phyloP scores from a whole-genome alignment of 2,797 vertebrate species.

The Channallabes apus region DNA sequence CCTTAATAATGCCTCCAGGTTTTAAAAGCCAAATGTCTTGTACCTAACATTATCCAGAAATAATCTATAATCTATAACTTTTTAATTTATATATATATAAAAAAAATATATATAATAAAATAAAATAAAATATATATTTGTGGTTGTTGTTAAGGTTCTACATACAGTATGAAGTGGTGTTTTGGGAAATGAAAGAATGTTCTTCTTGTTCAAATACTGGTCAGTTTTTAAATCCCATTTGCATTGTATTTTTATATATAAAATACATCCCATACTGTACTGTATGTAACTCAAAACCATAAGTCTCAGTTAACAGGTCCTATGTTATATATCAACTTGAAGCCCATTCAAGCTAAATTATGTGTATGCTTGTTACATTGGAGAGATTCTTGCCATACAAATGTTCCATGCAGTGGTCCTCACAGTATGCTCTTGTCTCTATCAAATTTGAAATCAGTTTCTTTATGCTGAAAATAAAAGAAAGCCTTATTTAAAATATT shows the following conservation, averaged over 20 bases:
- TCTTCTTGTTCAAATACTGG: background rate
- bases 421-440: slow-evolving; percentile 37
- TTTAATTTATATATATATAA: background rate
- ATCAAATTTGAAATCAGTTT: slow-evolving; percentile 43
- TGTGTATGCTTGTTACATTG: slow-evolving; percentile 14
- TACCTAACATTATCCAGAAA: background rate
- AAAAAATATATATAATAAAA: too few relatives aligned
- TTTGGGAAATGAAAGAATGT: background rate
- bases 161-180: background rate
- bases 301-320: slow-evolving; percentile 5
- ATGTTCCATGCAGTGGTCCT: background rate
- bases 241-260: background rate
- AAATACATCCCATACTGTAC: background rate
- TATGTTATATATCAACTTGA: slow-evolving; percentile 42
- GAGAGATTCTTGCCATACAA: background rate
- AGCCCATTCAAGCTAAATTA: slow-evolving; percentile 45
- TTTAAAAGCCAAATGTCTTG: background rate
- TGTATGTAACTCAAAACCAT: slow-evolving; percentile 10
- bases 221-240: background rate
- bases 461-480: slow-evolving; percentile 37
- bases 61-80: background rate
- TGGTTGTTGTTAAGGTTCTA: background rate
- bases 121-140: too few relatives aligned
- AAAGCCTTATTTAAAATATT: slow-evolving; percentile 49
- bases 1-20: background rate